Base-by-base conservation (phyloP, 2,888 invertebrate genomes). In the Automeris io region DNA sequence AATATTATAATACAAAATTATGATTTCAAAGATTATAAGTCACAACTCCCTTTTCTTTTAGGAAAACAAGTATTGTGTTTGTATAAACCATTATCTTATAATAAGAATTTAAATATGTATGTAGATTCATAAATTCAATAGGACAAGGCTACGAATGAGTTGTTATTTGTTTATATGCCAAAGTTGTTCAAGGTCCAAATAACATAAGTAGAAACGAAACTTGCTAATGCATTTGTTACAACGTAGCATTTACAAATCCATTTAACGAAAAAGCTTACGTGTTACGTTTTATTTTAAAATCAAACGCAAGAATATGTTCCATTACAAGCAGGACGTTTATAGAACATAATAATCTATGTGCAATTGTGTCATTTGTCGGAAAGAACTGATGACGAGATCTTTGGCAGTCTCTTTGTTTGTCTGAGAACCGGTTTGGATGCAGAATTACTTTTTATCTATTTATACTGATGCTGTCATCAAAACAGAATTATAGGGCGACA, bases 61-160 rank as follows among this genome's bases (percentile, higher is more conserved):
- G n/a, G n/a, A n/a, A n/a, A n/a, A n/a, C n/a, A n/a, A n/a, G n/a
- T n/a, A n/a, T n/a, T n/a, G n/a, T n/a, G n/a, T n/a, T n/a, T n/a
- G n/a, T n/a, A n/a, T n/a, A n/a, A n/a, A n/a, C n/a, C n/a, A n/a
- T n/a, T n/a, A n/a, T n/a, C n/a, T n/a, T n/a, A n/a, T n/a, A n/a
- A n/a, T n/a, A n/a, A n/a, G n/a, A n/a, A n/a, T n/a, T n/a, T 16
- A 2, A 8, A 29, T 7, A 29, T 29, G 29, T 13, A 16, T n/a
- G 29, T 16, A 47, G 43, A 38, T 48, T 59, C 60, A 55, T 63
- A 70, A 57, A 60, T 58, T 59, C 49, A 45, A 33, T 26, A 45
- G 43, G 58, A 53, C 47, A 48, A 51, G 53, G 43, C 58, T 54
- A 46, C 47, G 51, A 42, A 45, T 43, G 44, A 39, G 35, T 45